Evolutionary conservation across 2,113 vertebrate genomes (phyloP).

Genomic region (Pluvialis apricaria): DNA sequence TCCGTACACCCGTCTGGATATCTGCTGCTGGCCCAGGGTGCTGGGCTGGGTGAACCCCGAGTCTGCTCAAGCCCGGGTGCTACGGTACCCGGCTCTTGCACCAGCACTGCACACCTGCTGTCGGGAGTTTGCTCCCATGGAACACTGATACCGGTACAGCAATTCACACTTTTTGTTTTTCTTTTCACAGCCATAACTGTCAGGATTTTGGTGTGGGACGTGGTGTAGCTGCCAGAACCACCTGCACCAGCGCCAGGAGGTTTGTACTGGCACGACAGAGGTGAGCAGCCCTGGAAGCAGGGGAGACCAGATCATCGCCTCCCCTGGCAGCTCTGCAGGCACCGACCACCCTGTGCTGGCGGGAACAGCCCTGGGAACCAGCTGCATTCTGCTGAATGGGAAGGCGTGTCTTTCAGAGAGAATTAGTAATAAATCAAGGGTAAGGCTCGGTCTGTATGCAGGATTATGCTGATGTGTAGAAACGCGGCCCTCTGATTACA

Average conservation of each 20-base stretch:
- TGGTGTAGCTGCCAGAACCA: not conserved
- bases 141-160: not conserved
- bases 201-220: not conserved
- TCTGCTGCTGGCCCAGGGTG: not conserved
- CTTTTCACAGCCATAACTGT: not conserved
- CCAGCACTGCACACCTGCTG: not conserved
- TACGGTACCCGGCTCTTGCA: not conserved
- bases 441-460: not conserved
- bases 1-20: not conserved
- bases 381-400: not conserved
- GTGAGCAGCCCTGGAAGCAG: not conserved
- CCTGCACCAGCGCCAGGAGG: not conserved
- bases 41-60: not conserved
- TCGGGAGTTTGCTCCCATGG: not conserved
- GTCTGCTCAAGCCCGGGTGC: not conserved
- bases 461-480: slow-evolving; percentile 3
- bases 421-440: not conserved
- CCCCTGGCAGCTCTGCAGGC: not conserved
- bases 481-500: slow-evolving; percentile 21
- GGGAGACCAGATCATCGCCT: not conserved
- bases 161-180: not conserved
- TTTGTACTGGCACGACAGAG: not conserved
- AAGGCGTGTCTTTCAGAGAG: not conserved
- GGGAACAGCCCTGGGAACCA: not conserved
- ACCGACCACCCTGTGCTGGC: not conserved